Base-by-base conservation (phyloP, 2,888 invertebrate genomes). In the Amiota minor region DNA sequence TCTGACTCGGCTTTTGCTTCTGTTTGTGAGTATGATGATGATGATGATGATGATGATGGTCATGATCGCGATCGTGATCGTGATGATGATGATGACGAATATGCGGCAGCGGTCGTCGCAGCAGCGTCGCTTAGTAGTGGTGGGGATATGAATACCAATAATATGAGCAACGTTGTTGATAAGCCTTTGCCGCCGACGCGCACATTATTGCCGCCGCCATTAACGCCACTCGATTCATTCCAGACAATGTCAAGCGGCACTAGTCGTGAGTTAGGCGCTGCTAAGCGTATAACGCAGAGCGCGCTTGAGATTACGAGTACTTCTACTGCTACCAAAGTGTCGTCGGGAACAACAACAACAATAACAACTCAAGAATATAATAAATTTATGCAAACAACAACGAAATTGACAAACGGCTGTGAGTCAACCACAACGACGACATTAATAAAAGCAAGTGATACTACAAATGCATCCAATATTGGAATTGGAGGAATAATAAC, bases 281-380 rank as follows among this genome's bases (percentile, higher is more conserved):
- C 81, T 64, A 86, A 85, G 73, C 83, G 78, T 53, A 79, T 86
- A 76, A 91, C 93, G 10, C 92, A 91, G 81, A 89, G 91, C n/a
- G 92, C 93, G 11, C 89, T 93, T 70, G 93, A 93, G 85, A 92
- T 93, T 81, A 94, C 35, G 6, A 35, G 35, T 35, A 35, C 6
- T 35, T 35, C 35, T 35, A 35, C 35, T 35, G 35, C 94, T 82
- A 91, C 93, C 49, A 93, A 92, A 87, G 93, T 35, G 35, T 35
- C 35, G 35, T 35, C 93, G 73, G 93, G 80, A 78, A 72, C 80
- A 78, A 45, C 65, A 14, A 59, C 83, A 75, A 76, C 59, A 89
- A 88, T 75, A 88, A 75, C 72, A 76, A 71, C 12, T 20, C 59
- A 59, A 3, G 59, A 59, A 59, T 59, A 16, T 59, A 35, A 35